These are phyloP conservation scores for Scopus umbretta DNA, from an alignment of 2,113 vertebrate species.

Conservation along the genomic window DNA sequence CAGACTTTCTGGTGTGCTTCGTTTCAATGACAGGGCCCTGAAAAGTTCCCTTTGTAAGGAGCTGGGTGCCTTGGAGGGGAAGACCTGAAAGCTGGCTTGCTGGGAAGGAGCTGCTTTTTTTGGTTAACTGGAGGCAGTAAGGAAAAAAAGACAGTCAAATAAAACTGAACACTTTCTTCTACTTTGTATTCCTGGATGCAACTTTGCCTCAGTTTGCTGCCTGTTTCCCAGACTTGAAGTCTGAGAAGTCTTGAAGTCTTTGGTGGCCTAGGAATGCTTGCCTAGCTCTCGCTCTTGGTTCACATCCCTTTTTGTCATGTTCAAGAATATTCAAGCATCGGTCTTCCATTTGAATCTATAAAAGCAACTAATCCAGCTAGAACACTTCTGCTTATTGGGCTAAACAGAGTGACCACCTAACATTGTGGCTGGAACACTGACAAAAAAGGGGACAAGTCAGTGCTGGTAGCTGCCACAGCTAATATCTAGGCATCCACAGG, in stretches of 20 bases:
- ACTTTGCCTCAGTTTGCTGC: neutral
- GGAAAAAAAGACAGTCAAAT: neutral
- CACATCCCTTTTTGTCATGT: neutral
- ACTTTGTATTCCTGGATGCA: neutral
- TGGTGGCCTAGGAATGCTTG: neutral
- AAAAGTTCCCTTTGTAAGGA: neutral
- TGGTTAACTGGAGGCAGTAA: neutral
- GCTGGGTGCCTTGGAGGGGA: neutral
- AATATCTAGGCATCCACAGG: neutral
- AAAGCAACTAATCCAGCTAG: neutral
- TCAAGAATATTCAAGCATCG: neutral
- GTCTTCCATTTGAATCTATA: neutral
- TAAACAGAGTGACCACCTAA: neutral
- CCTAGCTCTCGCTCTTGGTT: neutral
- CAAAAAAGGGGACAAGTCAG: neutral
- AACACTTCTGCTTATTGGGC: neutral
- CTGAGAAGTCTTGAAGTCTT: neutral
- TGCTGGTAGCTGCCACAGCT: neutral
- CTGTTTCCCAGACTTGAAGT: neutral
- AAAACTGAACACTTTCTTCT: neutral
- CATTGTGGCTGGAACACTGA: neutral
- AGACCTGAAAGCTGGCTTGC: neutral
- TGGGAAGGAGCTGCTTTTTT: neutral
- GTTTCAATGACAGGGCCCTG: neutral
- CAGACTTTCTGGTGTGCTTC: neutral